Evolutionary conservation across 2,888 invertebrate genomes (phyloP).

Genomic region (Machimus atricapillus): DNA sequence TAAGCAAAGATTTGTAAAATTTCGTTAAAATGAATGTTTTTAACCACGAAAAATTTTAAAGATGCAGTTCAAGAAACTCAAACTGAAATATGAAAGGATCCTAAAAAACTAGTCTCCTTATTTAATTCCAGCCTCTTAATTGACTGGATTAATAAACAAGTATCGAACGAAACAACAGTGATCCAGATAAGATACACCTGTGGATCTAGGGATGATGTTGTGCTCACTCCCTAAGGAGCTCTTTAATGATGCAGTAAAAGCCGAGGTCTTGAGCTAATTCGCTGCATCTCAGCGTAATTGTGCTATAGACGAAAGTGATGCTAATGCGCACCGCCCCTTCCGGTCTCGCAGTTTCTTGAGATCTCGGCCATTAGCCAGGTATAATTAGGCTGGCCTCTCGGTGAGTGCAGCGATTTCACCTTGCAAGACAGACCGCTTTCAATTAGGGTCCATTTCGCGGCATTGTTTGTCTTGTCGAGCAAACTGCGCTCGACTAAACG

Average conservation of each 20-base stretch:
- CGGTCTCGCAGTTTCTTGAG: background rate
- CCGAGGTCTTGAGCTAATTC: background rate
- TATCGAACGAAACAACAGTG: background rate
- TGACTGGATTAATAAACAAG: background rate
- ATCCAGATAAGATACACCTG: background rate
- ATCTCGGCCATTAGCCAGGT: background rate
- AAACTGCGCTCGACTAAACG: background rate
- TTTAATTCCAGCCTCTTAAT: no score
- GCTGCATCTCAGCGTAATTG: background rate
- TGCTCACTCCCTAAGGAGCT: background rate
- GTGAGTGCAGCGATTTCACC: background rate
- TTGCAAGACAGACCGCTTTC: background rate
- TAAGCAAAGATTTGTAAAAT: no score
- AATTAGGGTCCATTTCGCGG: background rate
- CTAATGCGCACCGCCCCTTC: background rate
- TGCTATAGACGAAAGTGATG: background rate
- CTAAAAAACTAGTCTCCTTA: no score
- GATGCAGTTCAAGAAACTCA: no score
- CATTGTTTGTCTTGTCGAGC: background rate
- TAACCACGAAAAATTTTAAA: no score
- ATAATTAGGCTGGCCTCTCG: background rate
- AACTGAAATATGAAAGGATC: no score
- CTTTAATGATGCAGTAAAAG: background rate
- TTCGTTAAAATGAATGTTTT: no score
- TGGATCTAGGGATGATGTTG: background rate